Conservation (phyloP, 2,888 invertebrate species). For the Brenthis hecate region DNA sequence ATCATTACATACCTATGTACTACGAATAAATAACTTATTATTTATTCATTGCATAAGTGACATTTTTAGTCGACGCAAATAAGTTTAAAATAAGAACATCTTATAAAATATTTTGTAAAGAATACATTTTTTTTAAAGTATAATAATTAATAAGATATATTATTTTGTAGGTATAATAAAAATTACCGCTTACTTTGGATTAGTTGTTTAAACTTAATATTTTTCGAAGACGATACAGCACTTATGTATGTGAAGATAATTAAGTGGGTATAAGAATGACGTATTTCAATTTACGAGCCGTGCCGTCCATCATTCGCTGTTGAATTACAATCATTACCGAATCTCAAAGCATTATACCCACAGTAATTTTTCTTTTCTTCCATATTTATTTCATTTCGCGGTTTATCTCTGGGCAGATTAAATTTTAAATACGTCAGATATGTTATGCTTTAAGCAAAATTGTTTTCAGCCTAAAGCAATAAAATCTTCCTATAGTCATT, state of each 20-base stretch:
- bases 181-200: not conserved
- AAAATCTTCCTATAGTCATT: too few relatives aligned
- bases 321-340: conserved; percentile 21
- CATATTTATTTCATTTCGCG: conserved; percentile 32
- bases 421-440: not conserved
- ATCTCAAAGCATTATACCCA: conserved; percentile 20
- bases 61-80: too few relatives aligned
- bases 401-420: not conserved
- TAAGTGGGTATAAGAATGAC: conserved; percentile 3
- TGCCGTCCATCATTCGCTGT: conserved; percentile 17
- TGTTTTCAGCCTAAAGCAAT: not conserved
- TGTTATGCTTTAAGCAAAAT: not conserved
- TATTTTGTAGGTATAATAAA: too few relatives aligned
- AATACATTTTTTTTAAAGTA: too few relatives aligned
- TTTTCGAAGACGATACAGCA: conserved; percentile 9
- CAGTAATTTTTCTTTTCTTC: conserved; percentile 43
- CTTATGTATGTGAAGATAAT: conserved; percentile 12
- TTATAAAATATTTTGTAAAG: too few relatives aligned
- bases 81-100: too few relatives aligned
- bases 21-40: too few relatives aligned
- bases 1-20: too few relatives aligned
- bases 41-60: too few relatives aligned
- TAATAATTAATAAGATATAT: too few relatives aligned
- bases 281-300: conserved; percentile 19
- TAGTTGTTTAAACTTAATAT: not conserved